These are phyloP conservation scores for Neodon shergylaensis DNA, from an alignment of 2,113 vertebrate genomes.

Conservation along the genomic window DNA sequence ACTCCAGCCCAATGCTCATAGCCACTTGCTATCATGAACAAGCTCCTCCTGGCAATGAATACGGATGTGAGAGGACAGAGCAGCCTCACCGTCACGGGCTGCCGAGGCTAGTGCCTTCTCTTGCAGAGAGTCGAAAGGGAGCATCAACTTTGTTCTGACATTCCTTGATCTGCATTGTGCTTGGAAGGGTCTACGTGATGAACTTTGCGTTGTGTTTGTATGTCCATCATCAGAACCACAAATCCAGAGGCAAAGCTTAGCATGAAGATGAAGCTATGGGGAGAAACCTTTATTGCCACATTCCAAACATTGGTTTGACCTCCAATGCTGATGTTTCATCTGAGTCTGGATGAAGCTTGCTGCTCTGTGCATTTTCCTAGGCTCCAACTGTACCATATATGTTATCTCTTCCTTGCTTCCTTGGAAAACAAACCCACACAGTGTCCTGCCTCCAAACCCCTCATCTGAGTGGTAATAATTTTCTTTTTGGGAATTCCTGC, in stretches of 20 bases:
- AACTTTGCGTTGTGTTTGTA: conserved; percentile 10
- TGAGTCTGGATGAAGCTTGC: conserved; percentile 49
- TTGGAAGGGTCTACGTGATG: not conserved
- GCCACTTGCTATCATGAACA: conserved; percentile 46
- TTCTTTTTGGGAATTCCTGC: conserved; percentile 4
- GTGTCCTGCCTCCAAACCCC: conserved; percentile 2
- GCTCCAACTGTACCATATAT: conserved; percentile 21
- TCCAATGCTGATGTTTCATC: conserved; percentile 11
- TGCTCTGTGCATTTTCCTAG: not conserved
- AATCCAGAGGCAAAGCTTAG: conserved; percentile 7
- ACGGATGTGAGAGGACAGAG: not conserved
- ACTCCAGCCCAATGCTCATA: conserved; percentile 17
- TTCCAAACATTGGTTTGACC: conserved; percentile 59
- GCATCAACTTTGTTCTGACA: conserved; percentile 55
- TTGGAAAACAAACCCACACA: conserved; percentile 59
- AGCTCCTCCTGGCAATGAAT: conserved; percentile 38
- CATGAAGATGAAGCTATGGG: conserved; percentile 21
- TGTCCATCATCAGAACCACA: conserved; percentile 38
- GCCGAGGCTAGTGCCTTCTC: not conserved
- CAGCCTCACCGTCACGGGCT: not conserved
- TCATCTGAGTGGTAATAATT: conserved; percentile 25
- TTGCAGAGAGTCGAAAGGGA: conserved; percentile 5
- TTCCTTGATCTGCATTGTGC: conserved; percentile 59
- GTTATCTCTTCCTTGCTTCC: not conserved
- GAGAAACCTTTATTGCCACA: conserved; percentile 46